Percentiles rank a stretch among this genome's conserved stretches.
phyloP scores from a whole-genome alignment of 2,113 vertebrate species.

The Bothrops jararaca region DNA sequence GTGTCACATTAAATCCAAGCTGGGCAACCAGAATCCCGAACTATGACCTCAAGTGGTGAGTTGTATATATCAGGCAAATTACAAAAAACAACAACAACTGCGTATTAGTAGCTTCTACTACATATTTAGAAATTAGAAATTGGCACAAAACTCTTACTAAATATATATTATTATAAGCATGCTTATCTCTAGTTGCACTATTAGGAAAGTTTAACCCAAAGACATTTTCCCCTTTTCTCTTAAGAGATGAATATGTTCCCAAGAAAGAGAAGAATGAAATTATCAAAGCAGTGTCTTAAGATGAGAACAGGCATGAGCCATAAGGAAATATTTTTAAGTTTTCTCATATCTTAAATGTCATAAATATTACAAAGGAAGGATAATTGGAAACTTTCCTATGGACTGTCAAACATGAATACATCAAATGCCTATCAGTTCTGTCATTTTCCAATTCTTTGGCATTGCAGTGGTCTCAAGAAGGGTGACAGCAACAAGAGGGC shows the following conservation, averaged over 20 bases:
- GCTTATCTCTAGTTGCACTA: not conserved
- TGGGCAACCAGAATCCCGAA: not conserved
- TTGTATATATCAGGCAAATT: not conserved
- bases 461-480: not conserved
- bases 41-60: not conserved
- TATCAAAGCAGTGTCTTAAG: not conserved
- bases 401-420: not conserved
- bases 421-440: not conserved
- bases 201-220: not conserved
- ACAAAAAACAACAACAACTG: not conserved
- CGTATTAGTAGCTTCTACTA: not conserved
- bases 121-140: not conserved
- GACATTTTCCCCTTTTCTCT: not conserved
- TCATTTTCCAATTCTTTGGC: not conserved
- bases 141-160: not conserved
- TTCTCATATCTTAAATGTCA: not conserved
- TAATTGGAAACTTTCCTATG: not conserved
- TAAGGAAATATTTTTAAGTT: not conserved
- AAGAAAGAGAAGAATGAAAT: not conserved
- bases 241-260: not conserved
- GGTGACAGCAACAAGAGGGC: not conserved
- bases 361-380: not conserved
- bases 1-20: not conserved
- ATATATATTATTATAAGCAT: not conserved
- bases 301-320: not conserved